A percentile compares a stretch with the other conserved stretches of the same genome.
phyloP scores from a whole-genome alignment of 2,797 vertebrate genomes.

The Sitta carolinensis region DNA sequence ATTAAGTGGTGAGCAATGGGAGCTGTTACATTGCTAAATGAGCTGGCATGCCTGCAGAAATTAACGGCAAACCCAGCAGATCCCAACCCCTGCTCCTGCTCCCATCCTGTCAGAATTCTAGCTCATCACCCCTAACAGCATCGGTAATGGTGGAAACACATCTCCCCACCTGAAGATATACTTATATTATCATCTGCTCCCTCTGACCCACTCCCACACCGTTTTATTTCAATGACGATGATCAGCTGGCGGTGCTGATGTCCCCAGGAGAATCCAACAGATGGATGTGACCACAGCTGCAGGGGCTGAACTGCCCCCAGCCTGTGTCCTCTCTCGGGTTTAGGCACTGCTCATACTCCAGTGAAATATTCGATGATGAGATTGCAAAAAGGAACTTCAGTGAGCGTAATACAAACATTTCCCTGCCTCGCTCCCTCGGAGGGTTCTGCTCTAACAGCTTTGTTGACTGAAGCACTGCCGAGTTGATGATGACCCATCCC shows the following conservation, averaged over 20 bases:
- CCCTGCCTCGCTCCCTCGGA: background rate
- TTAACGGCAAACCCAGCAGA: background rate
- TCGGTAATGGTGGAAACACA: background rate
- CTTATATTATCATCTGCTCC: background rate
- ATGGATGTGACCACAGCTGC: background rate
- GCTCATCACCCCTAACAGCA: background rate
- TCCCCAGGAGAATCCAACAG: background rate
- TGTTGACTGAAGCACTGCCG: background rate
- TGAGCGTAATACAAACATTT: background rate
- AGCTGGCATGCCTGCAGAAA: slow-evolving; percentile 3
- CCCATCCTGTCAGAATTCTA: background rate
- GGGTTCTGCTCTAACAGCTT: background rate
- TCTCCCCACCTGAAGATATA: background rate
- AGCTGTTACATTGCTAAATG: background rate
- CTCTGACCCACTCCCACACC: background rate
- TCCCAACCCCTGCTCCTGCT: background rate
- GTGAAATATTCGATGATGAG: background rate
- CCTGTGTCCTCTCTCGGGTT: background rate
- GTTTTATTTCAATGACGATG: background rate
- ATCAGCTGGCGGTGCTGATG: background rate
- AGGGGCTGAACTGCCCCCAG: background rate
- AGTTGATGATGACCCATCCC: background rate
- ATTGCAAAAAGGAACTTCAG: background rate
- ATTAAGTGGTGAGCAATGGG: slow-evolving; percentile 74
- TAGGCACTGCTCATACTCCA: background rate